A percentile compares a stretch with the other conserved stretches of the same genome.
Evolutionary conservation across 2,888 invertebrate species (phyloP).

Genomic region (Agrochola lychnidis): DNA sequence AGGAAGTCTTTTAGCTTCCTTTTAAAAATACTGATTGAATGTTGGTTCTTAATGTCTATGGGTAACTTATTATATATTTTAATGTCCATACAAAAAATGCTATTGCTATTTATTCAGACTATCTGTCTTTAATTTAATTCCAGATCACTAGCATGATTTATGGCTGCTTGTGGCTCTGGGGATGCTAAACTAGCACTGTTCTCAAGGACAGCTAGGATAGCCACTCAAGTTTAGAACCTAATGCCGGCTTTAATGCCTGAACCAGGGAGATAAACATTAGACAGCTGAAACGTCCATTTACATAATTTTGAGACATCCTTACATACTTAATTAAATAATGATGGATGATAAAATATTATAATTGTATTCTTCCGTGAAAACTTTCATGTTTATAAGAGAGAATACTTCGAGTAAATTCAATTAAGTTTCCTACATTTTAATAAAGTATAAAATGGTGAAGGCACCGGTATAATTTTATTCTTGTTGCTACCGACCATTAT

Average conservation of each 20-base stretch:
- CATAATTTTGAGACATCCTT: background rate
- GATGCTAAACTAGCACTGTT: background rate
- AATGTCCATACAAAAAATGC: no score
- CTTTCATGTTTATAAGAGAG: background rate
- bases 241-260: background rate
- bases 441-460: background rate
- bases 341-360: conserved; percentile 6
- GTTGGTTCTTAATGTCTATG: no score
- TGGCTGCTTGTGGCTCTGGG: background rate
- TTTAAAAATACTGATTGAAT: no score
- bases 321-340: background rate
- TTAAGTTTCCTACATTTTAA: background rate
- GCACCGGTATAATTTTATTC: background rate
- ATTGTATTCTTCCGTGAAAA: background rate
- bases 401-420: background rate
- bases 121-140: background rate
- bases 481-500: background rate
- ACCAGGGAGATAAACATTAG: background rate
- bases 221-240: background rate
- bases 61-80: no score
- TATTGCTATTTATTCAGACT: no score
- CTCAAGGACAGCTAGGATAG: background rate
- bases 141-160: no score
- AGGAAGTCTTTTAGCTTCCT: no score
- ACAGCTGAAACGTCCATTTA: background rate